These are phyloP conservation scores for Coronaproctus castanopsis DNA, from an alignment of 2,888 invertebrate species.

Conservation along the genomic window DNA sequence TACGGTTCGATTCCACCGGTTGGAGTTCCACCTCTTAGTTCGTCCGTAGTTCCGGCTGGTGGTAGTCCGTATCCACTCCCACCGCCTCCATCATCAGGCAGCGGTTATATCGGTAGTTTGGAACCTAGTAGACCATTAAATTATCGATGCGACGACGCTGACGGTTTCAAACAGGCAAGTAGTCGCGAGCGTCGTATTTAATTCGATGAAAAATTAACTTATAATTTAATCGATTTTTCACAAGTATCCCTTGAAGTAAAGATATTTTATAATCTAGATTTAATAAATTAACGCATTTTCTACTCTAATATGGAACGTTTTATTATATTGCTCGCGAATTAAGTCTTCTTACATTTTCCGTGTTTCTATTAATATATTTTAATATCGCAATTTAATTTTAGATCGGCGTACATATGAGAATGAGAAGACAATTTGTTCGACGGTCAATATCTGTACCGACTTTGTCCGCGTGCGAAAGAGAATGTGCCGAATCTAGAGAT, in stretches of 20 bases:
- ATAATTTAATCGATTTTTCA: background rate
- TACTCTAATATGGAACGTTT: no score
- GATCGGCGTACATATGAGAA: constrained; percentile 53
- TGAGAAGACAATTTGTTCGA: constrained; percentile 55
- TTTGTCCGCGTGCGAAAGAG: constrained; percentile 59
- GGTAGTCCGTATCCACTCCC: background rate
- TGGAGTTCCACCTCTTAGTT: constrained; percentile 7
- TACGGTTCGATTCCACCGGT: constrained; percentile 13
- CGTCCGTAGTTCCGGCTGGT: constrained; percentile 4
- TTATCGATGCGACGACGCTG: constrained; percentile 56
- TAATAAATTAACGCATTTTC: no score
- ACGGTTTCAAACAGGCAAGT: constrained; percentile 48
- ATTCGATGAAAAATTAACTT: background rate
- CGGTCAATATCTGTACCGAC: constrained; percentile 51
- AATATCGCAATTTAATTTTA: no score
- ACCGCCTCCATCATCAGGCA: constrained; percentile 9
- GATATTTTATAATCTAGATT: background rate
- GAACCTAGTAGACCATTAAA: constrained; percentile 22
- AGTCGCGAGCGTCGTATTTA: background rate
- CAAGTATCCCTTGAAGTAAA: background rate
- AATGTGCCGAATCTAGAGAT: constrained; percentile 60
- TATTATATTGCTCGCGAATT: no score
- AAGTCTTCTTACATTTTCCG: no score
- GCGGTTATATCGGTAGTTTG: background rate
- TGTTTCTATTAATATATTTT: no score